phyloP scores from a whole-genome alignment of 2,797 vertebrate genomes.

The Pseudochirops cupreus region DNA sequence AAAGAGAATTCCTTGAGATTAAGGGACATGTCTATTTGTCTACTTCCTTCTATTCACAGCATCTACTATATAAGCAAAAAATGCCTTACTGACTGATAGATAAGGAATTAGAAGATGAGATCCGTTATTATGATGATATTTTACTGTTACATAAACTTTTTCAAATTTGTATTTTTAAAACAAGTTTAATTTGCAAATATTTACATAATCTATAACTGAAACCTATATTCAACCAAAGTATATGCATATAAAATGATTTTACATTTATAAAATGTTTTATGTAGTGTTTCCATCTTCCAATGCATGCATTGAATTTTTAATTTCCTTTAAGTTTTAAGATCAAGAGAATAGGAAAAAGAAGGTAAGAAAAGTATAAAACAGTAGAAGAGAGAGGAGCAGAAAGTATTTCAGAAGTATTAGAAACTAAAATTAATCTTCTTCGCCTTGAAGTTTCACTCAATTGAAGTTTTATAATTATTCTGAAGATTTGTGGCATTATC shows the following conservation, averaged over 20 bases:
- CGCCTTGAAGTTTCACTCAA: neutral
- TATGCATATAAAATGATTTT: neutral
- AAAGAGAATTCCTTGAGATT: neutral
- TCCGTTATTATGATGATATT: neutral
- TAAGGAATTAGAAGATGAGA: neutral
- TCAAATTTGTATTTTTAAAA: neutral
- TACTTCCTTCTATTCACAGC: neutral
- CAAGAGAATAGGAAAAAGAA: slow-evolving; percentile 15
- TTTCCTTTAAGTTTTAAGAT: slow-evolving; percentile 4
- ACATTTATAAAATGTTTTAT: neutral
- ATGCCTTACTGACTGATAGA: neutral
- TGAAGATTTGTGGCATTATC: neutral
- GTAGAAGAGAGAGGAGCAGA: neutral
- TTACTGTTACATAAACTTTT: neutral
- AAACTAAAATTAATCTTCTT: neutral
- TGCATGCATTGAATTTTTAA: neutral
- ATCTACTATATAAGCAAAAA: neutral
- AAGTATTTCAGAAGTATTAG: neutral
- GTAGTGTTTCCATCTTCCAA: neutral
- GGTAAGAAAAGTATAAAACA: slow-evolving; percentile 12
- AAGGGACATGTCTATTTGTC: neutral
- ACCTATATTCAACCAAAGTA: neutral
- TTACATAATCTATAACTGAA: neutral
- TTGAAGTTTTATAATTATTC: neutral
- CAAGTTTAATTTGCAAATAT: neutral